A percentile compares a stretch with the other conserved stretches of the same genome.
These are phyloP conservation scores for Gonatopus flavifemur DNA, from an alignment of 1,140 invertebrate genomes.

Conservation along the genomic window DNA sequence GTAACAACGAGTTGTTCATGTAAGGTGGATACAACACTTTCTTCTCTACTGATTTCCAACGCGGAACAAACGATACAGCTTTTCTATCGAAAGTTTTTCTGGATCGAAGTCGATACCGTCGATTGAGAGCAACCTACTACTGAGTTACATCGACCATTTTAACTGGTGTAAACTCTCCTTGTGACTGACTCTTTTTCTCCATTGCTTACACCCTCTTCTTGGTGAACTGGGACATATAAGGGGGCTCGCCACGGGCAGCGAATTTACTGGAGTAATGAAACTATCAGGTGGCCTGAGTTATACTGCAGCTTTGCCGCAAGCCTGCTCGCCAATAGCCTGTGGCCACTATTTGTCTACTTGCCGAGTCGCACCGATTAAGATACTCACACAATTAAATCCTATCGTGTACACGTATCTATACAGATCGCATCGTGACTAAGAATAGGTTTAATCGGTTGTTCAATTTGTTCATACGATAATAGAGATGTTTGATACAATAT, in stretches of 20 bases:
- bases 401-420: not conserved
- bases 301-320: slow-evolving; percentile 37
- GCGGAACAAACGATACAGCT: slow-evolving; percentile 10
- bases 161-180: slow-evolving; percentile 8
- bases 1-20: too few species aligned
- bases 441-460: too few species aligned
- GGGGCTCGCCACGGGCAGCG: slow-evolving; percentile 23
- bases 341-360: slow-evolving; percentile 44
- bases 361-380: slow-evolving; percentile 44
- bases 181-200: slow-evolving; percentile 5
- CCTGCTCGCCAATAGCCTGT: slow-evolving; percentile 37
- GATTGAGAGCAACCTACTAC: slow-evolving; percentile 3
- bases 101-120: slow-evolving; percentile 15
- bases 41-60: too few species aligned
- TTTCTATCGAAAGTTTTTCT: slow-evolving; percentile 6
- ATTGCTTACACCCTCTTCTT: slow-evolving; percentile 11
- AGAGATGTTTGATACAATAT: too few species aligned
- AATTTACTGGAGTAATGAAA: slow-evolving; percentile 44
- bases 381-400: slow-evolving; percentile 41
- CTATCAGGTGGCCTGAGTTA: slow-evolving; percentile 42
- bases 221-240: slow-evolving; percentile 25
- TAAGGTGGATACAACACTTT: too few species aligned
- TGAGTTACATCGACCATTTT: slow-evolving; percentile 10
- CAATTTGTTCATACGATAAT: too few species aligned
- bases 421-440: too few species aligned